phyloP scores from a whole-genome alignment of 2,113 vertebrate species.

The Recurvirostra avosetta region DNA sequence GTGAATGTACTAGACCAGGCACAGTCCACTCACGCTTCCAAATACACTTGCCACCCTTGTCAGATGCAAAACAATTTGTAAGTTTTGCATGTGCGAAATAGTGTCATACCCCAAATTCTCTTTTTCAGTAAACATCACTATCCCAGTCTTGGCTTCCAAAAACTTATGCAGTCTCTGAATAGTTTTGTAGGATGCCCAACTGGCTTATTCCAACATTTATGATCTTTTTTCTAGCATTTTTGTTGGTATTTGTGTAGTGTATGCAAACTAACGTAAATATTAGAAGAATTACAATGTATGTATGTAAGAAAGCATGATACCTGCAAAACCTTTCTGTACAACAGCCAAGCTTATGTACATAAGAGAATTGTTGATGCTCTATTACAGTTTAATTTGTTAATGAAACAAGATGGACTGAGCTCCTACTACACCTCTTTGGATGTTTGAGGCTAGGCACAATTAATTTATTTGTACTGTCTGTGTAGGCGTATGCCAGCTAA shows the following conservation, averaged over 20 bases:
- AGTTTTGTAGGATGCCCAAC: background rate
- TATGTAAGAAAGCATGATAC: background rate
- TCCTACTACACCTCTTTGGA: constrained; percentile 69
- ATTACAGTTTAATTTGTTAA: constrained; percentile 79
- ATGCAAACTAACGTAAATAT: background rate
- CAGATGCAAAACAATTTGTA: background rate
- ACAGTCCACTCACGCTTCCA: background rate
- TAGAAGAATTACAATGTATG: background rate
- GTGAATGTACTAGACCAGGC: background rate
- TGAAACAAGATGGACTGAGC: constrained; percentile 73
- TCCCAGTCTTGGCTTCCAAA: background rate
- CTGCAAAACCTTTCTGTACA: background rate
- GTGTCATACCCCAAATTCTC: background rate
- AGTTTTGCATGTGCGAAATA: background rate
- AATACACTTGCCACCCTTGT: background rate
- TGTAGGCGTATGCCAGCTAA: constrained; percentile 77
- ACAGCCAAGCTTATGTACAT: background rate
- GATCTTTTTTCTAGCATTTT: background rate
- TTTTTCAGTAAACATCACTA: background rate
- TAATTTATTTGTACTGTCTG: constrained; percentile 80
- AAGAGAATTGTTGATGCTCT: constrained; percentile 59
- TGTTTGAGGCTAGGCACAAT: constrained; percentile 78
- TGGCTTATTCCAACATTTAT: background rate
- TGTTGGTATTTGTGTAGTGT: background rate
- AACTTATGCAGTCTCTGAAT: background rate